Percentiles rank a stretch among this genome's conserved stretches.
These are phyloP conservation scores for Aramus guarauna DNA, from an alignment of 2,113 vertebrate genomes.

Conservation along the genomic window DNA sequence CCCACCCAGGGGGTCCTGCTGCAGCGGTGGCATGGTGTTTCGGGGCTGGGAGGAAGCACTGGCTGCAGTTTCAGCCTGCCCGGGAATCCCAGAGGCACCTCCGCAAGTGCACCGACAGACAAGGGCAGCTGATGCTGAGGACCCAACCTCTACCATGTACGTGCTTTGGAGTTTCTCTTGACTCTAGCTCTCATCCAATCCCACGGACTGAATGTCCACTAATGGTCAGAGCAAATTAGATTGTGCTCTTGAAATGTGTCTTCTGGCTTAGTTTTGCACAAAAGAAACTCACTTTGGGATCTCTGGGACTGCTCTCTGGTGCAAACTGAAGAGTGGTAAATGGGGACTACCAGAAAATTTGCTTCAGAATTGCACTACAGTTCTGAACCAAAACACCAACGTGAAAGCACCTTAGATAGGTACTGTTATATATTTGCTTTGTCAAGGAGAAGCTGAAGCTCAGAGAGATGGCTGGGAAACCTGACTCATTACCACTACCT, in stretches of 20 bases:
- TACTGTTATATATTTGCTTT: neutral
- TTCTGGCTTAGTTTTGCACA: neutral
- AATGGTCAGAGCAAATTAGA: neutral
- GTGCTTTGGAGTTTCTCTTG: neutral
- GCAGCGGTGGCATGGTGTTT: neutral
- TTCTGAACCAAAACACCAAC: neutral
- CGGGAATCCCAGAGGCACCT: neutral
- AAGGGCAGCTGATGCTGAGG: neutral
- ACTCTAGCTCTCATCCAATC: neutral
- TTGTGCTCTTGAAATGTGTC: neutral
- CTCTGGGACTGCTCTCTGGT: neutral
- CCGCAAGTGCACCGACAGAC: neutral
- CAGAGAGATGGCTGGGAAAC: neutral
- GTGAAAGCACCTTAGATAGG: neutral
- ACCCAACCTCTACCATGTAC: rapidly evolving
- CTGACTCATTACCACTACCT: neutral
- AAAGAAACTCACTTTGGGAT: neutral
- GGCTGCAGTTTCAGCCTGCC: neutral
- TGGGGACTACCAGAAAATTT: rapidly evolving
- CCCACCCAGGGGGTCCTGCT: neutral
- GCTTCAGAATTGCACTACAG: neutral
- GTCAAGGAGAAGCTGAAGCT: neutral
- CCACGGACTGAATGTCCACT: neutral
- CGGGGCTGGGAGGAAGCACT: neutral
- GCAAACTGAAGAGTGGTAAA: neutral